A percentile compares a stretch with the other conserved stretches of the same genome.
These are phyloP conservation scores for Sinonovacula constricta DNA, from an alignment of 1,140 invertebrate genomes.

Conservation along the genomic window DNA sequence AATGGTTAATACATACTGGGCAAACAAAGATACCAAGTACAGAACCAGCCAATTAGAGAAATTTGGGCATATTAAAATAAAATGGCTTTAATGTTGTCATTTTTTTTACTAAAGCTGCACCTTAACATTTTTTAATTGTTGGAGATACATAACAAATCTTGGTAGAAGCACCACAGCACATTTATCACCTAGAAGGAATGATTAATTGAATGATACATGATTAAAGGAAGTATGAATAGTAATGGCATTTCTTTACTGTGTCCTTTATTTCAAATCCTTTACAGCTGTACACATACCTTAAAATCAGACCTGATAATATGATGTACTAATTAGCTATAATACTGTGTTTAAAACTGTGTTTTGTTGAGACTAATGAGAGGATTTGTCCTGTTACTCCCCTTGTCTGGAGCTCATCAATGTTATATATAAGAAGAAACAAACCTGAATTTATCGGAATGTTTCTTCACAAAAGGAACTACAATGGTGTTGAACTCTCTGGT, in stretches of 20 bases:
- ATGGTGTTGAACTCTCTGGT: slow-evolving; percentile 71
- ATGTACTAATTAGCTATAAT: neutral
- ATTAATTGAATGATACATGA: no score
- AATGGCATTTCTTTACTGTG: no score
- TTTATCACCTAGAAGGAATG: no score
- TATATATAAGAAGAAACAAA: slow-evolving; percentile 44
- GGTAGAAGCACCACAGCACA: no score
- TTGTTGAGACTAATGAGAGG: neutral
- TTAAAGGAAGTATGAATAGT: no score
- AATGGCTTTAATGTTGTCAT: neutral
- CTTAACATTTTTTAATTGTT: no score
- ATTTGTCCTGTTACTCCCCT: no score
- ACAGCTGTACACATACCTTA: neutral
- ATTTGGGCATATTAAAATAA: neutral
- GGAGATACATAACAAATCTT: no score
- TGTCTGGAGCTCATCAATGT: no score
- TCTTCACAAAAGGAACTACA: slow-evolving; percentile 74
- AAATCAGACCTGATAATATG: neutral
- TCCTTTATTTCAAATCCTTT: neutral
- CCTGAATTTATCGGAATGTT: slow-evolving; percentile 69
- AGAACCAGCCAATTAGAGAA: neutral
- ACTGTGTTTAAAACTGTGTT: neutral
- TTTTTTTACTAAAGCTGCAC: no score
- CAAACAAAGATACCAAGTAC: neutral
- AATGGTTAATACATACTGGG: neutral